Evolutionary conservation across 1,140 invertebrate genomes (phyloP), one percentile per base, ranked within the genome.

Genomic region (Hycleus cichorii): DNA sequence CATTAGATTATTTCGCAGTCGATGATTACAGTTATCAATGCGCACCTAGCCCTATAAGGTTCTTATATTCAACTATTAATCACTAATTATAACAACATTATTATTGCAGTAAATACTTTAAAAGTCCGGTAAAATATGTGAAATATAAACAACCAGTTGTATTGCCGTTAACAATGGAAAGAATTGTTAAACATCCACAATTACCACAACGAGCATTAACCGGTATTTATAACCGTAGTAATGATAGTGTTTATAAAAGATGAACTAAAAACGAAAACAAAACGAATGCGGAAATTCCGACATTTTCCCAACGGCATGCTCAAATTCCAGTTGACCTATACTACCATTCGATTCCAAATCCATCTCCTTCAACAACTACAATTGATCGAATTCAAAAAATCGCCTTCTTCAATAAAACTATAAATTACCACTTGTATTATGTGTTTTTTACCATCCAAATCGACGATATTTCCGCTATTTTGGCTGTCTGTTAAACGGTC

Each of bases 281-380:
- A 83, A 82, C 0, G 78, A 76, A 11, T 73, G 70, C n/a, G 74
- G 60, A 68, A 84, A 83, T 62, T 83, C 81, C 1, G 80, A 75
- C 64, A 83, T 78, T 70, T 80, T 81, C 0, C 76, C 70, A 42
- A 83, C 69, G 10, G 79, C 75, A 53, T 81, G 76, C 60, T 75
- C 72, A 64, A 84, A 84, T 72, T 83, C 81, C 40, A 75, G 73
- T 3, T 68, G 56, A 2, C 76, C 75, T 46, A 84, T 79, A 45
- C 70, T 74, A 12, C 77, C 80, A 26, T 70, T 76, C 39, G 72
- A 65, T 60, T 79, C 77, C 9, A 83, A 62, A 58, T 81, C 77
- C 59, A 82, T 77, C 75, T 83, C 80, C 47, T 79, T 65, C 42
- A 83, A 60, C 39, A 83, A 75, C 81, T 84, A 69, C 51, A 78